A percentile compares a stretch with the other conserved stretches of the same genome.
These are phyloP conservation scores for Liasis olivaceus DNA, from an alignment of 2,797 vertebrate species.

Conservation along the genomic window DNA sequence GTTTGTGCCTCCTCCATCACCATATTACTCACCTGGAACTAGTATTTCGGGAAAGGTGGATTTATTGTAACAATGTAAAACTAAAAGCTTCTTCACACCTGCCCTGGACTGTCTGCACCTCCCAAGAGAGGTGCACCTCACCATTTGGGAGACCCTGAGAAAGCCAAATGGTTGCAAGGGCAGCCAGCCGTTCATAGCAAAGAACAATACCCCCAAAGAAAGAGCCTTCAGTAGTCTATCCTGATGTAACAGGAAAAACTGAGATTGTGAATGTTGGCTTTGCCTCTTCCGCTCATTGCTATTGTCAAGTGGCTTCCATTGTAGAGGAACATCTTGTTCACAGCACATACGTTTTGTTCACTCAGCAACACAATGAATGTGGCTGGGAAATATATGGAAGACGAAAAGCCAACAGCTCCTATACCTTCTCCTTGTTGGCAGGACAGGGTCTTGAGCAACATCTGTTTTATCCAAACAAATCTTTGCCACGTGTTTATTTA, in stretches of 20 bases:
- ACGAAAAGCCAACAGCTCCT: background rate
- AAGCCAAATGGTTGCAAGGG: background rate
- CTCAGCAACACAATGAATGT: background rate
- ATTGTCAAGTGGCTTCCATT: background rate
- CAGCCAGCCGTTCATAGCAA: background rate
- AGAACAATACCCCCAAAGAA: background rate
- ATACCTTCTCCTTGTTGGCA: background rate
- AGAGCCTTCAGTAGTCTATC: background rate
- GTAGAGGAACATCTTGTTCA: conserved; percentile 11
- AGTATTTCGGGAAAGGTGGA: background rate
- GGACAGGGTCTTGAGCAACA: background rate
- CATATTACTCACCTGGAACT: background rate
- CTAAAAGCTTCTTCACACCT: background rate
- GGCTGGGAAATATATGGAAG: background rate
- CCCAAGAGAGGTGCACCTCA: background rate
- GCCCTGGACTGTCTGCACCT: background rate
- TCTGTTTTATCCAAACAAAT: conserved; percentile 14
- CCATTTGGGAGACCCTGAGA: background rate
- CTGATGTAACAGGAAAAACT: background rate
- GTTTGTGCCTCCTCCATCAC: background rate
- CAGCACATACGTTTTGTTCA: background rate
- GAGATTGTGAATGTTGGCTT: background rate
- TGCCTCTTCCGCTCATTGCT: background rate
- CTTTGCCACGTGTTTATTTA: background rate
- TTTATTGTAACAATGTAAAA: background rate